Base-by-base conservation (phyloP, 2,797 vertebrate genomes). In the Sorex maritimensis region DNA sequence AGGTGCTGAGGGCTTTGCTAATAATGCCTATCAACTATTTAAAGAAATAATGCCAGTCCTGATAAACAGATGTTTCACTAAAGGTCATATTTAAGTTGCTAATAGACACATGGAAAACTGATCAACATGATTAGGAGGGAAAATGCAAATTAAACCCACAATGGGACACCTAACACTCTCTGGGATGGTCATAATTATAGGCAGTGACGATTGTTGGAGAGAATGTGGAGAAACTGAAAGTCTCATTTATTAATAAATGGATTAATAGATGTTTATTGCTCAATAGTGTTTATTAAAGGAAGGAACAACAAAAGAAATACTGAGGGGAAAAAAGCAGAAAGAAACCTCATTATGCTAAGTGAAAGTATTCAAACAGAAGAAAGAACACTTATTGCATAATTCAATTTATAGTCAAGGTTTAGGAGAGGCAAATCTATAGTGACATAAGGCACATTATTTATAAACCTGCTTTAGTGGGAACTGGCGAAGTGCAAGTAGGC, bases 131-230 rank as follows among this genome's bases (percentile, higher is more conserved):
- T 58, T 91, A 75, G 23, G 46, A 69, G 49, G 63, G 41, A 38
- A 93, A 58, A 90, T 49, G 5, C 9, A 81, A 87, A 77, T 58
- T 61, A 75, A 71, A 67, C 86, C 75, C 44, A 72, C 19, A 74
- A 2, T 63, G 34, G 92, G 10, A 26, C 38, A 82, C 9, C 5
- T 69, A 38, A 68, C 30, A 44, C 7, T 1, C 9, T 26, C 68
- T 28, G 55, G 44, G 30, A 81, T 15, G 44, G 21, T 5, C 28
- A 4, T 58, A 41, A 58, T 41, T 61, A 71, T 82, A 44, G 24
- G 73, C 15, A 23, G 26, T 19, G 49, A 21, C 52, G 73, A 44
- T 11, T 38, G 3, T 81, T 77, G 34, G n/a, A 1, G 24, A 88
- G 28, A 28, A 65, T 46, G 17, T 65, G n/a, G 44, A 79, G 69